Conservation (phyloP, 2,888 invertebrate species). For the Drosophila anomalata region DNA sequence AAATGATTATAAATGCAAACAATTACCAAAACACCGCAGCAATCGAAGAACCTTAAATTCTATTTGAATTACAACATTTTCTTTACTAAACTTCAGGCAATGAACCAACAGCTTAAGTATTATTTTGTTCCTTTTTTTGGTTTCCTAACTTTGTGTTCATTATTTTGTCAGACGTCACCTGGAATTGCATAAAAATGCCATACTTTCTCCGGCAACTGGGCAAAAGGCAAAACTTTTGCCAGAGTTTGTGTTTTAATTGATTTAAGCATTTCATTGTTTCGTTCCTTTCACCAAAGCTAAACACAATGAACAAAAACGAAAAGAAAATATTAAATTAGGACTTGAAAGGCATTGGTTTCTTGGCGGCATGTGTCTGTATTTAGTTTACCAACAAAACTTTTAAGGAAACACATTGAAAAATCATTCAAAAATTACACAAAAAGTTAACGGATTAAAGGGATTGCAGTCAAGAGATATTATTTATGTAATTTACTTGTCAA, state of each 20-base stretch:
- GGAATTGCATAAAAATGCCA: constrained; percentile 71
- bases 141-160: constrained; percentile 23
- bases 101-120: constrained; percentile 38
- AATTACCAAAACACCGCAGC: constrained; percentile 62
- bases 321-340: constrained; percentile 26
- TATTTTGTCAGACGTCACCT: constrained; percentile 50
- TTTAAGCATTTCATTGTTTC: constrained; percentile 32
- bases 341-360: constrained; percentile 89
- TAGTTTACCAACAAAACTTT: constrained; percentile 51
- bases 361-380: constrained; percentile 88
- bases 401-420: constrained; percentile 46
- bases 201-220: constrained; percentile 44
- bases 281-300: constrained; percentile 45
- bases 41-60: constrained; percentile 59
- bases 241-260: constrained; percentile 25
- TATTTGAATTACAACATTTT: constrained; percentile 53
- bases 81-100: constrained; percentile 69
- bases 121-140: constrained; percentile 38
- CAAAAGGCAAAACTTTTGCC: constrained; percentile 42
- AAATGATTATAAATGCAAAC: constrained; percentile 55
- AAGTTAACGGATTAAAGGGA: constrained; percentile 11
- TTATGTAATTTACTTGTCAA: constrained; percentile 57
- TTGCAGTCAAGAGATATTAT: constrained; percentile 18
- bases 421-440: constrained; percentile 32
- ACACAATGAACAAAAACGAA: constrained; percentile 32